A percentile compares a stretch with the other conserved stretches of the same genome.
Conservation (phyloP, 2,888 invertebrate species). For the Lottia gigantea region DNA sequence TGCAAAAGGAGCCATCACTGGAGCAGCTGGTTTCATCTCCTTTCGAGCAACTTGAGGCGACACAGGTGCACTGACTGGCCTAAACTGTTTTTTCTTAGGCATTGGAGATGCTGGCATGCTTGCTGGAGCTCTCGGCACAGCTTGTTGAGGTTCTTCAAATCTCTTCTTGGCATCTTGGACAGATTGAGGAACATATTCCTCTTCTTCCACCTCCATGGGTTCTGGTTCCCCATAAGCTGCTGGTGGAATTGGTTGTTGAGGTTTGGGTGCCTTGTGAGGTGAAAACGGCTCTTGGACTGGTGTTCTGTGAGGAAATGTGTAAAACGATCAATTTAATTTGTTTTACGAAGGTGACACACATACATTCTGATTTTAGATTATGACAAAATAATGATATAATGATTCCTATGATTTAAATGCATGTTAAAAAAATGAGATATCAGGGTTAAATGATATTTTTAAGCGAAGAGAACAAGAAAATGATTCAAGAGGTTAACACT, state of each 20-base stretch:
- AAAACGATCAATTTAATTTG: neutral
- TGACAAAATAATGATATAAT: no score
- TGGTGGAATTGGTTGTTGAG: slow-evolving; percentile 20
- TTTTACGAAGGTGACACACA: no score
- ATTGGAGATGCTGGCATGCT: slow-evolving; percentile 29
- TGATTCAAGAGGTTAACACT: no score
- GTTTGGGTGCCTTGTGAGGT: slow-evolving; percentile 25
- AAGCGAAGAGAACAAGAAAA: no score
- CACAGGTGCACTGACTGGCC: slow-evolving; percentile 13
- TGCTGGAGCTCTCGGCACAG: slow-evolving; percentile 27
- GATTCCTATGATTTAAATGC: no score
- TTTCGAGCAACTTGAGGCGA: slow-evolving; percentile 18
- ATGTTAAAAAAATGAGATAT: no score
- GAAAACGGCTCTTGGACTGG: slow-evolving; percentile 15
- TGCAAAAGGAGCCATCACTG: neutral
- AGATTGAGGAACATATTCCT: slow-evolving; percentile 43
- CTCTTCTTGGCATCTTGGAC: slow-evolving; percentile 49
- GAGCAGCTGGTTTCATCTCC: slow-evolving; percentile 14
- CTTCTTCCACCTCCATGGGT: slow-evolving; percentile 36
- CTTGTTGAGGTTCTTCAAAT: slow-evolving; percentile 38
- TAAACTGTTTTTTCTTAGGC: slow-evolving; percentile 14
- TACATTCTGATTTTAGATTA: no score
- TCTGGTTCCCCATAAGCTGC: slow-evolving; percentile 34
- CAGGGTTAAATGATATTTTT: no score
- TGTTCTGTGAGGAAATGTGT: slow-evolving; percentile 10